Percentiles rank a stretch among this genome's conserved stretches.
Evolutionary conservation across 2,797 vertebrate species (phyloP).

Genomic region (Lithobates pipiens): DNA sequence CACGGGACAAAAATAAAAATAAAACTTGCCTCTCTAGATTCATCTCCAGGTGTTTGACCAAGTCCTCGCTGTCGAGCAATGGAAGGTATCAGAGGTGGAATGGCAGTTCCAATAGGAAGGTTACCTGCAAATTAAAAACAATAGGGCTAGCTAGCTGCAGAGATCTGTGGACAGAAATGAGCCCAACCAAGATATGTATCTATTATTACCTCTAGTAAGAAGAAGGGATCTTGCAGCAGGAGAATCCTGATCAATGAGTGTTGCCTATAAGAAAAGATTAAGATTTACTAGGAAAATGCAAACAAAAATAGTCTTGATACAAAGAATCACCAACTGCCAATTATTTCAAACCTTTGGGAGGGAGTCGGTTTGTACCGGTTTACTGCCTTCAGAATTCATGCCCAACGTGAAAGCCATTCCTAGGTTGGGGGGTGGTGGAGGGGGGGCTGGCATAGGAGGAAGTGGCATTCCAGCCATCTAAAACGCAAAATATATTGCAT

Average conservation of each 20-base stretch:
- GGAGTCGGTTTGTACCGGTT: background rate
- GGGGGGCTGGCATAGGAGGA: conserved; percentile 73
- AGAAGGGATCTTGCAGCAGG: conserved; percentile 67
- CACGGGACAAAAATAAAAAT: background rate
- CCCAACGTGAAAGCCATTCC: conserved; percentile 84
- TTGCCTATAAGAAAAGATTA: conserved; percentile 17
- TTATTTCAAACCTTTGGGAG: conserved; percentile 17
- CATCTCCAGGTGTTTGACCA: conserved; percentile 28
- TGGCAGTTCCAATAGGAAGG: conserved; percentile 33
- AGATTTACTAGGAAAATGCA: background rate
- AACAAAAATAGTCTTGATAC: background rate
- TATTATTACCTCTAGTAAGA: conserved; percentile 68
- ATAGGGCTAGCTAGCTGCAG: background rate
- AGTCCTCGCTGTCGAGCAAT: background rate
- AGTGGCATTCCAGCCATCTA: conserved; percentile 60
- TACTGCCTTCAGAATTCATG: conserved; percentile 68
- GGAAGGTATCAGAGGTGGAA: conserved; percentile 42
- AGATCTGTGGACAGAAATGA: background rate
- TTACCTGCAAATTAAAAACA: conserved; percentile 4
- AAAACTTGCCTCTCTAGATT: conserved; percentile 33
- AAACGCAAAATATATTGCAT: background rate
- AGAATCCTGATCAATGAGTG: conserved; percentile 36
- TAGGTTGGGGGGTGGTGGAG: conserved; percentile 79
- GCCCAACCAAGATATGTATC: background rate
- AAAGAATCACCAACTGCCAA: background rate